Percentiles rank a stretch among this genome's conserved stretches.
Evolutionary conservation across 2,888 invertebrate species (phyloP).

Genomic region (Protophormia terraenovae): DNA sequence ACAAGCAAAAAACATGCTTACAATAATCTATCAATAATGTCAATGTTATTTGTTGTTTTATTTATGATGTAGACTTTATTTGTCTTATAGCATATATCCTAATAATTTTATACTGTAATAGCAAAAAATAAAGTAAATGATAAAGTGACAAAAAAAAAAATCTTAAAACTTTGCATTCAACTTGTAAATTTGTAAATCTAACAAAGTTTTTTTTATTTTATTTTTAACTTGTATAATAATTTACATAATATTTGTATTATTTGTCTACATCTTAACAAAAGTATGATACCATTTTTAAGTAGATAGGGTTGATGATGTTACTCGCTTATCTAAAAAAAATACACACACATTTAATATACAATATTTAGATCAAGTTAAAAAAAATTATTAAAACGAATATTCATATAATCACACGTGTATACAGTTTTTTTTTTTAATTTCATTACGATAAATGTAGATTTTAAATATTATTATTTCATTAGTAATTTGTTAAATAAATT

Average conservation of each 20-base stretch:
- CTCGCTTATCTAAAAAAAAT: not conserved
- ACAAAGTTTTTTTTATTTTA: not conserved
- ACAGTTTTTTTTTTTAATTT: not conserved
- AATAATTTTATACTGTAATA: not conserved
- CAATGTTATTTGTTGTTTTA: constrained; percentile 10
- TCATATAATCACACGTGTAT: not conserved
- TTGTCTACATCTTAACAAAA: not conserved
- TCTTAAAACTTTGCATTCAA: not conserved
- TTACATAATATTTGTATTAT: constrained; percentile 7
- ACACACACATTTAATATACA: not conserved
- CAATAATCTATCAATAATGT: constrained; percentile 5
- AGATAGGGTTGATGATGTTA: not conserved
- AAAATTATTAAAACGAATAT: not conserved
- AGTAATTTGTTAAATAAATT: constrained; percentile 50
- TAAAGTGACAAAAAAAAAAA: not conserved
- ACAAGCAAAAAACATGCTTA: not conserved
- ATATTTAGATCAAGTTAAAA: not conserved
- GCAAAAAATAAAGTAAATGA: not conserved
- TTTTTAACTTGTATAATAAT: not conserved
- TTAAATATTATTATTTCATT: constrained; percentile 43
- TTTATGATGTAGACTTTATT: not conserved
- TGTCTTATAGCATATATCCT: not conserved
- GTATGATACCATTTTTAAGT: not conserved
- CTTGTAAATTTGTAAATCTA: not conserved
- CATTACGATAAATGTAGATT: not conserved